phyloP scores from a whole-genome alignment of 2,113 vertebrate species.

The Ursus arctos region DNA sequence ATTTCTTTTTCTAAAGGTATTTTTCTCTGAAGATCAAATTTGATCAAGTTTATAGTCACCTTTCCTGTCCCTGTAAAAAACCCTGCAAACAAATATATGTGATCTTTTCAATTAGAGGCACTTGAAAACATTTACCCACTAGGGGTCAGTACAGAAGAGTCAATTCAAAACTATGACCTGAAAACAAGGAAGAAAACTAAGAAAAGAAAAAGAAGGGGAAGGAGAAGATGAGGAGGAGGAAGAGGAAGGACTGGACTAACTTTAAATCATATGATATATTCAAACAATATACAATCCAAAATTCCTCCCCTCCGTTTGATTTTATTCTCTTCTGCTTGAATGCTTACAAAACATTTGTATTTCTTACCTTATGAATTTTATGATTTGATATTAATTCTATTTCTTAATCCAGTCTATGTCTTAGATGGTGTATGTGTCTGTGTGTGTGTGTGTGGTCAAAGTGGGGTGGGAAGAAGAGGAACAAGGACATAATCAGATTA shows the following conservation, averaged over 20 bases:
- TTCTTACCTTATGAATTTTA: background rate
- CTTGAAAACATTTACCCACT: background rate
- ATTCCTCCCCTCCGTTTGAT: background rate
- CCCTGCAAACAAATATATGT: background rate
- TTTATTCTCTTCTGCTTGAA: background rate
- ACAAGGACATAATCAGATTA: background rate
- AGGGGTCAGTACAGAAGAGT: background rate
- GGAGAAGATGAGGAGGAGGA: too few relatives aligned
- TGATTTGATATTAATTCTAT: background rate
- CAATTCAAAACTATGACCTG: background rate
- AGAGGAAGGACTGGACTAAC: too few relatives aligned
- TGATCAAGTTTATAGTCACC: background rate
- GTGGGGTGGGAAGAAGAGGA: background rate
- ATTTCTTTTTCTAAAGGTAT: background rate
- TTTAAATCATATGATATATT: background rate
- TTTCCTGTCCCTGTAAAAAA: background rate
- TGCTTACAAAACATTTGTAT: background rate
- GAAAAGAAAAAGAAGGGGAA: background rate
- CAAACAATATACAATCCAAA: background rate
- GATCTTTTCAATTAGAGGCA: background rate
- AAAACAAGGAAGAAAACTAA: background rate
- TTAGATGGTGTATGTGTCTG: accelerated
- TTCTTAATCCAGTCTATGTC: background rate
- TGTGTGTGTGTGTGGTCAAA: background rate
- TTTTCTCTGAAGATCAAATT: background rate